Evolutionary conservation across 1,140 invertebrate species (phyloP).

Genomic region (Drosophila serrata): DNA sequence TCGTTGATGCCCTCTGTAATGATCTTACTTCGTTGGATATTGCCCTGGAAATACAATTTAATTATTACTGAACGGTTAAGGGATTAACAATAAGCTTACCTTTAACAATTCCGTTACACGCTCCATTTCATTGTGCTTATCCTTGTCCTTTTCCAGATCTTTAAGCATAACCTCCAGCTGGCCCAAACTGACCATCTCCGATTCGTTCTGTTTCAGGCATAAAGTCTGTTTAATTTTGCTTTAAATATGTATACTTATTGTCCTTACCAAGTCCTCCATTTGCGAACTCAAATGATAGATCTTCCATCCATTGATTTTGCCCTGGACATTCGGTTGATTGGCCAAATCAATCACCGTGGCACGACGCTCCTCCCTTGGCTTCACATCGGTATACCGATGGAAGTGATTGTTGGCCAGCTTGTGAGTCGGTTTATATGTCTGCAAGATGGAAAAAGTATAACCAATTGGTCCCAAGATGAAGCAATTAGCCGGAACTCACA

Average conservation of each 20-base stretch:
- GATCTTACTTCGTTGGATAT: constrained; percentile 97
- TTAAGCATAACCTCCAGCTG: constrained; percentile 89
- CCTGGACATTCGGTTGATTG: constrained; percentile 94
- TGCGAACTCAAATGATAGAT: constrained; percentile 95
- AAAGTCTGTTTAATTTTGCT: background rate
- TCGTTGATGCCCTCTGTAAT: constrained; percentile 96
- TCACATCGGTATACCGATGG: constrained; percentile 94
- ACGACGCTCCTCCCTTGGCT: constrained; percentile 93
- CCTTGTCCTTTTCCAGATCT: constrained; percentile 88
- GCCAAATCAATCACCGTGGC: constrained; percentile 95
- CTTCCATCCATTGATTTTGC: constrained; percentile 98
- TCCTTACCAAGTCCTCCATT: constrained; percentile 95
- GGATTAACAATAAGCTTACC: constrained; percentile 82
- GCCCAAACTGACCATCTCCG: constrained; percentile 87
- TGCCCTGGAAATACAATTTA: constrained; percentile 88
- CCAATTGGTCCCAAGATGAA: no score
- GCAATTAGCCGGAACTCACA: constrained; percentile 45
- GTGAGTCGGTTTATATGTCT: constrained; percentile 86
- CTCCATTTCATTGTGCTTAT: constrained; percentile 89
- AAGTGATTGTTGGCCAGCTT: constrained; percentile 92
- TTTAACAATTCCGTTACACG: constrained; percentile 92
- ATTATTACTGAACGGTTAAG: background rate
- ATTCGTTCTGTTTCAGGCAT: constrained; percentile 55
- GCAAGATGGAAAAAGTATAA: background rate
- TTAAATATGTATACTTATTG: background rate